Evolutionary conservation across 2,888 invertebrate species (phyloP).

Genomic region (Drosophila planitibia): DNA sequence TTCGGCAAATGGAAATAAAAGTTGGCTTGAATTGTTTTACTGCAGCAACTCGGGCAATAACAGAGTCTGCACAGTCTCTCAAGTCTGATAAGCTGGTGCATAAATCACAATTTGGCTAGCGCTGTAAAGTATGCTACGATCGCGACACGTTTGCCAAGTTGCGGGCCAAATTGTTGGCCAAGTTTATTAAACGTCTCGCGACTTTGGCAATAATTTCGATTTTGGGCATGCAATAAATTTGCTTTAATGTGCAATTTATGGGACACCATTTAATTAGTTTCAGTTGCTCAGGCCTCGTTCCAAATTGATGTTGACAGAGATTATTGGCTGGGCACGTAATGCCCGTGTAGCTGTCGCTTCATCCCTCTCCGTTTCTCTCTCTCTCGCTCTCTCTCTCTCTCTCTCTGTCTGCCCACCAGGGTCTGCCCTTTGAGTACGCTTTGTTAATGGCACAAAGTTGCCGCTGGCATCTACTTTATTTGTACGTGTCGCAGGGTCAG

Average conservation of each 20-base stretch:
- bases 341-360: constrained; percentile 46
- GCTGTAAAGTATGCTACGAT: constrained; percentile 63
- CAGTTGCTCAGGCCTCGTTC: constrained; percentile 60
- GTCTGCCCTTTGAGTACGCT: constrained; percentile 24
- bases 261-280: constrained; percentile 84
- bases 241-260: constrained; percentile 84
- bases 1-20: constrained; percentile 9
- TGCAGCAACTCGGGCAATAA: not conserved
- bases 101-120: constrained; percentile 69
- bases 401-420: not conserved
- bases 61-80: not conserved
- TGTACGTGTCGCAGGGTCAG: constrained; percentile 68
- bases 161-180: constrained; percentile 46
- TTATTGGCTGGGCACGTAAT: constrained; percentile 79
- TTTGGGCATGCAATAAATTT: constrained; percentile 81
- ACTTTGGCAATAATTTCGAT: constrained; percentile 81
- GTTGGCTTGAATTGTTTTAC: constrained; percentile 19
- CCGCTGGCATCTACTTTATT: constrained; percentile 65
- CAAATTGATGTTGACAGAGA: constrained; percentile 84
- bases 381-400: not conserved
- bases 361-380: not conserved
- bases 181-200: constrained; percentile 79
- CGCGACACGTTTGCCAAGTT: constrained; percentile 69
- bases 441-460: constrained; percentile 70
- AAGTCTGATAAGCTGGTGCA: constrained; percentile 46